Conservation (phyloP, 2,113 vertebrate species). For the Hystrix cristata region DNA sequence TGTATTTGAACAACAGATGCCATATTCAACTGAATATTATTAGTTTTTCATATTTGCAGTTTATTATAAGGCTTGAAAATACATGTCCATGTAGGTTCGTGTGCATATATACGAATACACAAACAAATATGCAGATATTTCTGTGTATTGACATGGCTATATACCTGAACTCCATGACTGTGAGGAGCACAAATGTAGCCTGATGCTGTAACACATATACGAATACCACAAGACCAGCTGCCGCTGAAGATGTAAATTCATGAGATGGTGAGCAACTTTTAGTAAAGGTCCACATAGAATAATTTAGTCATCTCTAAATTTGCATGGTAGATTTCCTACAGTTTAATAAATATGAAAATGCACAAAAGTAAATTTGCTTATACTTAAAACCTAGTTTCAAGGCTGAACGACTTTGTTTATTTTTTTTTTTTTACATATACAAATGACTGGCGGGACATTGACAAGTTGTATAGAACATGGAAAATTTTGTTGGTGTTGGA, state of each 20-base stretch:
- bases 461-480: not conserved
- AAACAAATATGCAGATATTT: not conserved
- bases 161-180: not conserved
- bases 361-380: not conserved
- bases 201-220: not conserved
- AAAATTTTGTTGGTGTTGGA: not conserved
- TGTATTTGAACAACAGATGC: not conserved
- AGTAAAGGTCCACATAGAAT: not conserved
- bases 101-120: not conserved
- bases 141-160: not conserved
- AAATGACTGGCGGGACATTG: not conserved
- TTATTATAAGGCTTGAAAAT: not conserved
- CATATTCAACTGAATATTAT: not conserved
- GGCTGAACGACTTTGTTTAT: not conserved
- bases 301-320: constrained; percentile 3
- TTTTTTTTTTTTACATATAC: not conserved
- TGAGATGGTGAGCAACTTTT: not conserved
- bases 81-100: not conserved
- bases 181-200: not conserved
- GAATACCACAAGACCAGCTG: not conserved
- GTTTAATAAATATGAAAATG: not conserved
- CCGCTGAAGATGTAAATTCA: not conserved
- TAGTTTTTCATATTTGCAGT: not conserved
- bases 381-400: not conserved
- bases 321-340: not conserved